Conservation (phyloP, 92 coral and sea anemone species). For the Phymanthus crucifer region DNA sequence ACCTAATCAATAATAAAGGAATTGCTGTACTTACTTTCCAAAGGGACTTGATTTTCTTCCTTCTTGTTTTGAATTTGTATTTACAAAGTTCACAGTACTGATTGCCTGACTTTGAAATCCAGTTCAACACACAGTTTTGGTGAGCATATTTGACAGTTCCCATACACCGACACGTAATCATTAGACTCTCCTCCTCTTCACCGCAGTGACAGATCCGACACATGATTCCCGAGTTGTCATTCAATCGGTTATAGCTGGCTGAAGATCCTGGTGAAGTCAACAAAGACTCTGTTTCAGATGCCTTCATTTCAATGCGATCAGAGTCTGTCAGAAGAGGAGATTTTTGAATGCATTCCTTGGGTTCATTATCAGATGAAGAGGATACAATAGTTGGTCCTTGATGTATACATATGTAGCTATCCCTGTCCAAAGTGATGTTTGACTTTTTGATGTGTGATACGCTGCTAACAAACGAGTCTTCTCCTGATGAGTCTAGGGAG, state of each 20-base stretch:
- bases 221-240: conserved; percentile 67
- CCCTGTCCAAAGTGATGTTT: conserved; percentile 29
- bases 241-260: conserved; percentile 32
- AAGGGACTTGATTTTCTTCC: conserved; percentile 70
- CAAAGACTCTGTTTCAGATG: background rate
- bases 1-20: background rate
- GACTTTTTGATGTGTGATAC: conserved; percentile 18
- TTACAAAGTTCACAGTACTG: conserved; percentile 88
- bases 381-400: conserved; percentile 55
- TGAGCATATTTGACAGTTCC: conserved; percentile 96
- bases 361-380: conserved; percentile 24
- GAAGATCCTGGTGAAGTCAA: conserved; percentile 22
- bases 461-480: background rate
- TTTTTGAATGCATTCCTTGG: background rate
- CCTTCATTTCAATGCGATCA: background rate
- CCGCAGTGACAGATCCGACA: conserved; percentile 94
- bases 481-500: conserved; percentile 4
- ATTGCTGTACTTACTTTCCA: conserved; percentile 75
- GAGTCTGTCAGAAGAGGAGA: conserved; percentile 15
- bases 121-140: conserved; percentile 81
- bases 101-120: conserved; percentile 96
- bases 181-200: conserved; percentile 83
- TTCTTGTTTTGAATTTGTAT: conserved; percentile 84
- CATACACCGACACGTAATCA: conserved; percentile 82
- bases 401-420: conserved; percentile 48